A percentile compares a stretch with the other conserved stretches of the same genome.
phyloP scores from a whole-genome alignment of 2,797 vertebrate species.

The Discoglossus pictus region DNA sequence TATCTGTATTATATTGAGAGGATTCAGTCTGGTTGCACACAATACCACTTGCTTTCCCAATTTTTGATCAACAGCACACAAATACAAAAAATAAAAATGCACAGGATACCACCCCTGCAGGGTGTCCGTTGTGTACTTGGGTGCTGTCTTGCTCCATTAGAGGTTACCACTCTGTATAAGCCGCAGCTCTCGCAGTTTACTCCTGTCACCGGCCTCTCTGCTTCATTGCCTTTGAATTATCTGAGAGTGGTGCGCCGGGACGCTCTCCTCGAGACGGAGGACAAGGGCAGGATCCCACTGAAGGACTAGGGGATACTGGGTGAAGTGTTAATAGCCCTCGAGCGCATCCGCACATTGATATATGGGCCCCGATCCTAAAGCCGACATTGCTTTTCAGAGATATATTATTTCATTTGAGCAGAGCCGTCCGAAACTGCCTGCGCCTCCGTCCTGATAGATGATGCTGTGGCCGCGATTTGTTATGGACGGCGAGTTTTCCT shows the following conservation, averaged over 20 bases:
- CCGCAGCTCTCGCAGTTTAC: slow-evolving; percentile 85
- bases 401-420: slow-evolving; percentile 99
- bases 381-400: slow-evolving; percentile 99
- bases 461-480: slow-evolving; percentile 86
- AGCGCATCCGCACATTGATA: slow-evolving; percentile 98
- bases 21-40: no score
- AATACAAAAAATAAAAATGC: not conserved
- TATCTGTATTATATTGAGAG: no score
- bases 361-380: slow-evolving; percentile 91
- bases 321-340: slow-evolving; percentile 99
- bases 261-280: slow-evolving; percentile 74
- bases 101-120: no score
- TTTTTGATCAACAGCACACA: no score
- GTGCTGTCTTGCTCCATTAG: slow-evolving; percentile 72
- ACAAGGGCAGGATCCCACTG: slow-evolving; percentile 91
- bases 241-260: slow-evolving; percentile 69
- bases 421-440: slow-evolving; percentile 90
- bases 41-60: no score
- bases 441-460: slow-evolving; percentile 99
- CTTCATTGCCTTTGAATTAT: slow-evolving; percentile 98
- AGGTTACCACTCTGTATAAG: slow-evolving; percentile 86
- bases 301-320: slow-evolving; percentile 96
- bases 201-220: slow-evolving; percentile 91
- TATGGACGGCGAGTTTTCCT: slow-evolving; percentile 85
- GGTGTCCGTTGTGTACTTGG: no score